Percentiles rank a stretch among this genome's conserved stretches.
Evolutionary conservation across 2,113 vertebrate species (phyloP).

Genomic region (Microcebus murinus): DNA sequence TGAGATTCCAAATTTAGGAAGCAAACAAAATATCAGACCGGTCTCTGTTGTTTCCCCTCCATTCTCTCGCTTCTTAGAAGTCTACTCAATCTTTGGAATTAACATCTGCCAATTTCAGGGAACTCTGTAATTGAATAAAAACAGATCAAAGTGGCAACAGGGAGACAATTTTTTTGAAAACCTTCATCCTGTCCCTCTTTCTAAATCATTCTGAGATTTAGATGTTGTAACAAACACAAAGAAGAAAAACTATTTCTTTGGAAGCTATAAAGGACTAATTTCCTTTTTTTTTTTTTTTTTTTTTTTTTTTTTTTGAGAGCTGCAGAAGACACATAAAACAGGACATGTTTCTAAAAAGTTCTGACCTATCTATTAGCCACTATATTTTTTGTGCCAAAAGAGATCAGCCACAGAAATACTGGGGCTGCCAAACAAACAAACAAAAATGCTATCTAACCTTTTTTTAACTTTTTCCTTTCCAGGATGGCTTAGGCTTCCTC

Average conservation of each 20-base stretch:
- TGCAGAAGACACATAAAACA: background rate
- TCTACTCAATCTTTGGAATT: background rate
- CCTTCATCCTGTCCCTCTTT: background rate
- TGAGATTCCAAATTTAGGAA: conserved; percentile 50
- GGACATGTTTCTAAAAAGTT: conserved; percentile 22
- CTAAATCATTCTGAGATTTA: conserved; percentile 37
- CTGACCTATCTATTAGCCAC: conserved; percentile 21
- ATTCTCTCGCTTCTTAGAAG: background rate
- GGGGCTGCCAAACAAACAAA: background rate
- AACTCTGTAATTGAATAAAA: conserved; percentile 27
- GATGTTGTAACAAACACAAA: conserved; percentile 28
- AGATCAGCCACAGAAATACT: background rate
- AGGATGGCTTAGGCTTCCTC: conserved; percentile 30
- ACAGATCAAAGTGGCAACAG: background rate
- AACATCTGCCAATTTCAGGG: background rate
- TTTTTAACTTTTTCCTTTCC: conserved; percentile 22
- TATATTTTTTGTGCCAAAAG: conserved; percentile 21
- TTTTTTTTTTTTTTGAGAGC: background rate
- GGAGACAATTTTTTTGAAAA: conserved; percentile 22
- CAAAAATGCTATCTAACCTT: background rate
- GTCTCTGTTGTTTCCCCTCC: background rate
- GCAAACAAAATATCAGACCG: conserved; percentile 8
- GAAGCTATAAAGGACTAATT: conserved; percentile 31
- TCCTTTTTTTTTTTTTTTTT: background rate
- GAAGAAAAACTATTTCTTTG: conserved; percentile 32